phyloP scores from a whole-genome alignment of 2,113 vertebrate genomes.

The Myrmecobius fasciatus region DNA sequence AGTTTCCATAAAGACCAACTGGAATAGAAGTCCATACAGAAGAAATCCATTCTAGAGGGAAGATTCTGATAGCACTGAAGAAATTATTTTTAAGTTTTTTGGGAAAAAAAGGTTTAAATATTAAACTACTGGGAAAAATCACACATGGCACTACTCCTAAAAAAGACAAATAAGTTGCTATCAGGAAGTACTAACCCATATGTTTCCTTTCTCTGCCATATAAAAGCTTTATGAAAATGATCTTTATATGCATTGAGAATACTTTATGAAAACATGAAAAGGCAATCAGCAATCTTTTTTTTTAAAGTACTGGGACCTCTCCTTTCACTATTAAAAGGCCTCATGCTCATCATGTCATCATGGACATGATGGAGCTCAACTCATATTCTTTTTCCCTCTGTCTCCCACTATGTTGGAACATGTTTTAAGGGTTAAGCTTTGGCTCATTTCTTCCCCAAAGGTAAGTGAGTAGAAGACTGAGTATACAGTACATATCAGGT shows the following conservation, averaged over 20 bases:
- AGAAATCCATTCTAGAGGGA: not conserved
- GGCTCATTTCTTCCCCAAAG: not conserved
- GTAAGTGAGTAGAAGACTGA: not conserved
- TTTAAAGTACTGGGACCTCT: not conserved
- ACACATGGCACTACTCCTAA: not conserved
- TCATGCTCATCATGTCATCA: not conserved
- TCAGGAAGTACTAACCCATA: not conserved
- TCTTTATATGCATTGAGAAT: not conserved
- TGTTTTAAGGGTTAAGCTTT: not conserved
- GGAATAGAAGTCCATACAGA: not conserved
- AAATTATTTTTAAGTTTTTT: not conserved
- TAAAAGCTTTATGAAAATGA: not conserved
- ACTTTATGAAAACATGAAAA: not conserved
- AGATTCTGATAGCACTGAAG: not conserved
- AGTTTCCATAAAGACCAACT: not conserved
- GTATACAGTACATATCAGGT: not conserved
- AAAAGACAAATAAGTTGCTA: not conserved
- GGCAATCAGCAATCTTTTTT: not conserved
- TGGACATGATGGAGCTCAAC: not conserved
- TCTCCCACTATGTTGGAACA: not conserved
- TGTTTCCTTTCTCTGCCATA: not conserved
- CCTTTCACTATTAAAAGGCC: not conserved
- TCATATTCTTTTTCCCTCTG: not conserved
- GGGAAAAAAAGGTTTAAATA: not conserved
- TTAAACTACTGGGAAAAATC: not conserved